Conservation (phyloP, 2,888 invertebrate species). For the Latrodectus hesperus region DNA sequence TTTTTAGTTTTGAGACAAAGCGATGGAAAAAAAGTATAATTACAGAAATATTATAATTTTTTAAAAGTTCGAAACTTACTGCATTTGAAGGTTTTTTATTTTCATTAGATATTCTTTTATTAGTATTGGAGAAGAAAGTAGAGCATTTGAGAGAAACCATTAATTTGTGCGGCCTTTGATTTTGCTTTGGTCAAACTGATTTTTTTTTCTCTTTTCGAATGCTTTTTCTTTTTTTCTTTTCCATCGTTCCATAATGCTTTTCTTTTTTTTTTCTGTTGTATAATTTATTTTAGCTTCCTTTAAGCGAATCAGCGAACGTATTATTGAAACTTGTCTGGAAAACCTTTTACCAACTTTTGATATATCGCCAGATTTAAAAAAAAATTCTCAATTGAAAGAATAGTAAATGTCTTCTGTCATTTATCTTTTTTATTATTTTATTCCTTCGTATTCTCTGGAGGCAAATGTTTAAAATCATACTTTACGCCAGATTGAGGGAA, state of each 20-base stretch:
- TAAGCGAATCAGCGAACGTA: slow-evolving; percentile 12
- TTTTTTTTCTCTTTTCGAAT: slow-evolving; percentile 2
- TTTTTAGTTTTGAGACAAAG: too few relatives aligned
- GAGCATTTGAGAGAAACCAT: slow-evolving; percentile 38
- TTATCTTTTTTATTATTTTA: slow-evolving; percentile 18
- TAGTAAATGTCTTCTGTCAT: slow-evolving; percentile 58
- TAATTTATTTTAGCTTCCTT: slow-evolving; percentile 16
- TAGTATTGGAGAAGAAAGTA: not conserved
- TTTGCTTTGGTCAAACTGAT: slow-evolving; percentile 26
- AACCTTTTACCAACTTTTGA: slow-evolving; percentile 44
- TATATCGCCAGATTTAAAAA: slow-evolving; percentile 48
- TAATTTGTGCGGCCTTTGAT: slow-evolving; percentile 49
- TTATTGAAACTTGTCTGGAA: slow-evolving; percentile 56
- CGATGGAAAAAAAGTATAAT: too few relatives aligned
- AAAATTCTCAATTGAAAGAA: slow-evolving; percentile 34
- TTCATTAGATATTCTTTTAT: not conserved
- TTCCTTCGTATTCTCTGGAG: slow-evolving; percentile 16
- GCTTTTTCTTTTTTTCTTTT: slow-evolving; percentile 5
- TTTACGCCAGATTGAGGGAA: slow-evolving; percentile 88
- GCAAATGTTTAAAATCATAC: slow-evolving; percentile 83
- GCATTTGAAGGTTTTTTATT: too few relatives aligned
- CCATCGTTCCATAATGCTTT: not conserved
- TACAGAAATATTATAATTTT: too few relatives aligned
- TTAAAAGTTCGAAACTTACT: too few relatives aligned
- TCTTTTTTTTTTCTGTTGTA: not conserved